A percentile compares a stretch with the other conserved stretches of the same genome.
phyloP scores from a whole-genome alignment of 2,888 invertebrate species.

The Leptarthrus brevirostris region DNA sequence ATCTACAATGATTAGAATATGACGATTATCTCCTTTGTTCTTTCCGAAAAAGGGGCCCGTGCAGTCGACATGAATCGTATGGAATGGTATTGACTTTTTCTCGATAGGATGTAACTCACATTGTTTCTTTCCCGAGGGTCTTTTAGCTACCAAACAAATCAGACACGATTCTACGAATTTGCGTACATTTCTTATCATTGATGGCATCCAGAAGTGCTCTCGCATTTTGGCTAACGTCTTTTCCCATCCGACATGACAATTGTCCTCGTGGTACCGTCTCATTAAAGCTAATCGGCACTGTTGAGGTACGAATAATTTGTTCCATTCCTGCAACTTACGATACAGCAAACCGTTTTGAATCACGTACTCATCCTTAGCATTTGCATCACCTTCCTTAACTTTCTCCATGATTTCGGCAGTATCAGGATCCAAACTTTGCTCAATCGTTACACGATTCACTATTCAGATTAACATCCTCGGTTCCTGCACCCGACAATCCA shows the following conservation, averaged over 20 bases:
- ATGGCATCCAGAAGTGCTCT: no score
- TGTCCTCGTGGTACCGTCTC: no score
- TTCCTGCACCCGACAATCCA: no score
- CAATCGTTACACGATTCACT: not conserved
- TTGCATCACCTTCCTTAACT: not conserved
- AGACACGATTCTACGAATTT: no score
- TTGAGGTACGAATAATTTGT: constrained; percentile 52
- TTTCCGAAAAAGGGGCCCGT: not conserved
- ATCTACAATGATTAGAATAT: not conserved
- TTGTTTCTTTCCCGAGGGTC: no score
- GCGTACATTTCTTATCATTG: no score
- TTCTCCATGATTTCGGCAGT: no score
- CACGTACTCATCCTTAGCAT: not conserved
- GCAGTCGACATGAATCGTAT: constrained; percentile 9
- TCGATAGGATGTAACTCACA: constrained; percentile 55
- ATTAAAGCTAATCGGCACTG: no score
- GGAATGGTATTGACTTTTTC: not conserved
- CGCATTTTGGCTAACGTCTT: constrained; percentile 57
- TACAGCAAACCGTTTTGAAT: no score
- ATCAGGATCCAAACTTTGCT: not conserved
- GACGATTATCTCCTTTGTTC: no score
- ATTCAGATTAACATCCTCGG: no score
- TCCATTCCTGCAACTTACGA: constrained; percentile 8
- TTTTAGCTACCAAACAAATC: constrained; percentile 1
- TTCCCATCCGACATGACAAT: constrained; percentile 41